Conservation (phyloP, 1,140 invertebrate species). For the Telenomus remus region DNA sequence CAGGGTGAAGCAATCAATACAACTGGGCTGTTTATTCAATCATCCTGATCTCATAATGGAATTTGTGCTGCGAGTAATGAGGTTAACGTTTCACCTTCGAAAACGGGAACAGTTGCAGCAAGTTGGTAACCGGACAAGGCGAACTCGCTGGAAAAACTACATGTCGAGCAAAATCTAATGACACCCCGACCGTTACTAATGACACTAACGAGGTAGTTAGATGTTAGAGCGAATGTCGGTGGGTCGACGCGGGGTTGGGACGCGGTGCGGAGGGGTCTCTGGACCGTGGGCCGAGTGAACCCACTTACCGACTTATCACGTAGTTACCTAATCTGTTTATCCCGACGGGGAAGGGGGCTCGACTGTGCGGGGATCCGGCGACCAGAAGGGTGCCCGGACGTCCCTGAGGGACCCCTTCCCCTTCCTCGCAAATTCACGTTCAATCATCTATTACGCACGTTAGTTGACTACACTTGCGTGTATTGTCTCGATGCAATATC, state of each 20-base stretch:
- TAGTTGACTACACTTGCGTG: slow-evolving; percentile 26
- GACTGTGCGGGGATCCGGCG: slow-evolving; percentile 53
- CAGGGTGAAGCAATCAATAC: background rate
- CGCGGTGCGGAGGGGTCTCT: slow-evolving; percentile 49
- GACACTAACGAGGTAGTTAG: slow-evolving; percentile 75
- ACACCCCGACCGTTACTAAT: slow-evolving; percentile 75
- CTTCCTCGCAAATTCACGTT: slow-evolving; percentile 58
- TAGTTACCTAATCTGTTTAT: slow-evolving; percentile 77
- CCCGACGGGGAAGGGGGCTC: slow-evolving; percentile 65
- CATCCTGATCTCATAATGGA: slow-evolving; percentile 47
- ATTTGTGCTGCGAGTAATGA: slow-evolving; percentile 43
- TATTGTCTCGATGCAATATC: slow-evolving; percentile 28
- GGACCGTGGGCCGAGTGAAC: slow-evolving; percentile 72
- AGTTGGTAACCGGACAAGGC: slow-evolving; percentile 54
- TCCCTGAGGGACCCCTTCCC: slow-evolving; percentile 65
- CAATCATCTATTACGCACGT: slow-evolving; percentile 64
- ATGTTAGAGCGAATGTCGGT: slow-evolving; percentile 71
- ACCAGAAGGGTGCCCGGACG: slow-evolving; percentile 68
- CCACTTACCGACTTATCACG: slow-evolving; percentile 77
- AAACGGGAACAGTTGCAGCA: slow-evolving; percentile 53
- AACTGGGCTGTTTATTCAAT: slow-evolving; percentile 35
- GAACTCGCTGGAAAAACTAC: slow-evolving; percentile 69
- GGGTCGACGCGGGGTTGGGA: slow-evolving; percentile 53
- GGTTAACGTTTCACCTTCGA: slow-evolving; percentile 52
- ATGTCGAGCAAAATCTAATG: slow-evolving; percentile 74